Conservation (phyloP, 2,797 vertebrate genomes). For the Gymnoscopelus braueri region DNA sequence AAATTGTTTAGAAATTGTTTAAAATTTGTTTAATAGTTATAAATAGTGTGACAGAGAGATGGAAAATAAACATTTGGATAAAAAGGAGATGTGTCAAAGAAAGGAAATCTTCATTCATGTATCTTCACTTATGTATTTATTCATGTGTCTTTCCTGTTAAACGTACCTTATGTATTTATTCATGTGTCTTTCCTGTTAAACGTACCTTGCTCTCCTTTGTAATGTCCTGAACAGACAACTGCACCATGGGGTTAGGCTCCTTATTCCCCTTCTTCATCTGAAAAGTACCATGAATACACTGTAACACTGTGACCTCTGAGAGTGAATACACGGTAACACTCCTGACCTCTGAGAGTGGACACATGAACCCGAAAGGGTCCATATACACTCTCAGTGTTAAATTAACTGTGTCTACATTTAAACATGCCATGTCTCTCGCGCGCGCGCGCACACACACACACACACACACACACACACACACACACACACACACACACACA, state of each 20-base stretch:
- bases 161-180: slow-evolving; percentile 62
- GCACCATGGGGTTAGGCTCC: slow-evolving; percentile 91
- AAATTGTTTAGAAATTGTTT: slow-evolving; percentile 59
- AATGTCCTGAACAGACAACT: slow-evolving; percentile 88
- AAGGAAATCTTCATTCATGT: too few relatives aligned
- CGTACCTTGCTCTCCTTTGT: slow-evolving; percentile 90
- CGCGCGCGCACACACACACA: too few relatives aligned
- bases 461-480: too few relatives aligned
- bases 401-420: too few relatives aligned
- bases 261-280: slow-evolving; percentile 91
- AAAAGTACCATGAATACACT: slow-evolving; percentile 27
- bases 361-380: too few relatives aligned
- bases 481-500: not conserved
- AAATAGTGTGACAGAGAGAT: not conserved
- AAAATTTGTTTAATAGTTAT: not conserved
- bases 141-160: too few relatives aligned
- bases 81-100: too few relatives aligned
- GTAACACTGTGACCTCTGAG: not conserved
- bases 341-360: too few relatives aligned
- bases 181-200: not conserved
- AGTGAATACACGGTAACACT: not conserved
- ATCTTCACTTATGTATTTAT: too few relatives aligned
- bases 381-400: too few relatives aligned
- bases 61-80: not conserved
- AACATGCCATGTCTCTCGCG: too few relatives aligned